These are phyloP conservation scores for Acanthiza pusilla DNA, from an alignment of 2,797 vertebrate genomes.

Conservation along the genomic window DNA sequence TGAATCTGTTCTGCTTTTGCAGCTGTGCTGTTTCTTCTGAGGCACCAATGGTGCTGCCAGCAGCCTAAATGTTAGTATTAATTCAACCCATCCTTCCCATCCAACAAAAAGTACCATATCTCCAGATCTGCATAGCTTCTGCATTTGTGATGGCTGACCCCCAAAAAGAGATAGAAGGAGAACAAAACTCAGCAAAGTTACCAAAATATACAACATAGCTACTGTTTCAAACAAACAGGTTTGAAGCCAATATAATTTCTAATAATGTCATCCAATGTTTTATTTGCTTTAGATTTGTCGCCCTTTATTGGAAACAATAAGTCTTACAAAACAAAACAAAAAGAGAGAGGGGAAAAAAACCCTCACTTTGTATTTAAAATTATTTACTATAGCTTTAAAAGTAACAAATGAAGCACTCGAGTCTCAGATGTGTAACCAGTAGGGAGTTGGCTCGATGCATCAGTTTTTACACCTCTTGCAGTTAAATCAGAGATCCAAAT, in stretches of 20 bases:
- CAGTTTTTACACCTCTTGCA: conserved; percentile 71
- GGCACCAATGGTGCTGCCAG: background rate
- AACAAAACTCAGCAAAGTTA: conserved; percentile 24
- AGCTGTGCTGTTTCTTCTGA: conserved; percentile 11
- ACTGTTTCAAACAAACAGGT: conserved; percentile 40
- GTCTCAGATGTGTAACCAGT: conserved; percentile 60
- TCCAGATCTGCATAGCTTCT: conserved; percentile 39
- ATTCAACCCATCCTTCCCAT: background rate
- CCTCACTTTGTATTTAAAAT: background rate
- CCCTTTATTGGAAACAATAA: background rate
- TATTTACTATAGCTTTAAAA: conserved; percentile 56
- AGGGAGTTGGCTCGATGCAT: conserved; percentile 63
- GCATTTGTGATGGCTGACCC: conserved; percentile 50
- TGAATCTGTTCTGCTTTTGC: conserved; percentile 1
- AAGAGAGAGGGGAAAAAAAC: accelerated
- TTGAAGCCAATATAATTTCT: conserved; percentile 11
- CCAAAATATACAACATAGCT: conserved; percentile 33
- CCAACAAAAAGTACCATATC: conserved; percentile 12
- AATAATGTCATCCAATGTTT: background rate
- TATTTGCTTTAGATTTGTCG: background rate
- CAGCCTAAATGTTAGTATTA: background rate
- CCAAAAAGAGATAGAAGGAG: background rate
- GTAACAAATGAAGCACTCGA: conserved; percentile 47
- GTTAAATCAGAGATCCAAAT: conserved; percentile 63
- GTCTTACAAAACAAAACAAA: background rate